These are phyloP conservation scores for Poecilobothrus nobilitatus DNA, from an alignment of 2,888 invertebrate genomes.

Conservation along the genomic window DNA sequence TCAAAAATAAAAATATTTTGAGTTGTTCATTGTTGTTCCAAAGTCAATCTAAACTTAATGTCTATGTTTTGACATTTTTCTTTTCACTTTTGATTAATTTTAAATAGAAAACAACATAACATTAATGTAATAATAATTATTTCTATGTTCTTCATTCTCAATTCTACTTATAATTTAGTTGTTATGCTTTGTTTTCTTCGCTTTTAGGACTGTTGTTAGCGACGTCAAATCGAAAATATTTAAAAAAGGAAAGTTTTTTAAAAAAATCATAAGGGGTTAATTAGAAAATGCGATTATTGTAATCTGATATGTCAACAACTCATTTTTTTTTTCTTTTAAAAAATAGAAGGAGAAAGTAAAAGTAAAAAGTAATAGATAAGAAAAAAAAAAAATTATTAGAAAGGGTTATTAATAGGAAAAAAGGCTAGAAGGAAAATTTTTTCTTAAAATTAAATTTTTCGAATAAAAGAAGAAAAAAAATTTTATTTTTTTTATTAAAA, in stretches of 20 bases:
- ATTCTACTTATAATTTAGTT: background rate
- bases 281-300: conserved; percentile 8
- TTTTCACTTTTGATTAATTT: background rate
- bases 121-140: background rate
- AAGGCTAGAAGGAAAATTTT: background rate
- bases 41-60: background rate
- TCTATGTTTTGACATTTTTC: background rate
- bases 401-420: too few species aligned
- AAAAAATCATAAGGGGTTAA: conserved; percentile 9
- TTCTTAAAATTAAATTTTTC: too few species aligned
- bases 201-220: background rate
- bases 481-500: too few species aligned
- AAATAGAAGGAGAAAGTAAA: background rate
- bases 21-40: background rate
- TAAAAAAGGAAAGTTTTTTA: background rate
- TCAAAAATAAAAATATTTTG: too few species aligned
- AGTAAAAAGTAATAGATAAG: background rate
- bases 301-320: conserved; percentile 12
- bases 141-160: background rate
- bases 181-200: too few species aligned
- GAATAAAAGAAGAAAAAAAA: too few species aligned
- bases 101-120: background rate
- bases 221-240: background rate
- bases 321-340: background rate
- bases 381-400: too few species aligned